These are phyloP conservation scores for Drosophila tsacasi DNA, from an alignment of 1,140 invertebrate species.

Conservation along the genomic window DNA sequence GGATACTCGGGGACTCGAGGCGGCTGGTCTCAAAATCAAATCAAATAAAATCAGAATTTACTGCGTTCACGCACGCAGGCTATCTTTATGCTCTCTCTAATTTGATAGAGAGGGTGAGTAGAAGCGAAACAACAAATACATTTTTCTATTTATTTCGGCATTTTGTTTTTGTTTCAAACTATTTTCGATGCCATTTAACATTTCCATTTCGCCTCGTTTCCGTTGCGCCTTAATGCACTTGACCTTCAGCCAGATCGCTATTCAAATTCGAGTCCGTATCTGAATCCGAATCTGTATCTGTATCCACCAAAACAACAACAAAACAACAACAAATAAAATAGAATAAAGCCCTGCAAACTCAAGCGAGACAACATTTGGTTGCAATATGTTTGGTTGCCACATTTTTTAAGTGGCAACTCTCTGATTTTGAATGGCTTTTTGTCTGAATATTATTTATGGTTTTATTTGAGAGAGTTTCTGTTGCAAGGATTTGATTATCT, in stretches of 20 bases:
- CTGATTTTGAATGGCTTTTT: conserved; percentile 2
- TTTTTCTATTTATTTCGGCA: not conserved
- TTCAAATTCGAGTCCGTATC: conserved; percentile 12
- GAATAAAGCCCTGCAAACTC: conserved; percentile 11
- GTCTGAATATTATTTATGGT: not conserved
- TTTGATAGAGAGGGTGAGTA: not conserved
- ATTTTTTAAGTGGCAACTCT: not conserved
- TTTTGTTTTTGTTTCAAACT: conserved; percentile 40
- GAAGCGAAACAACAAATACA: not conserved
- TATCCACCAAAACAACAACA: not conserved
- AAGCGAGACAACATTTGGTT: conserved; percentile 34
- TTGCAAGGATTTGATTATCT: not conserved
- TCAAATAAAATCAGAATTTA: conserved; percentile 78
- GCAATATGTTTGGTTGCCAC: conserved; percentile 20
- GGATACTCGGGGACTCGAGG: conserved; percentile 26
- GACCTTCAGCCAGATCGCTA: conserved; percentile 60
- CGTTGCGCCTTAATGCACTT: conserved; percentile 82
- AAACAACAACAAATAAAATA: not conserved
- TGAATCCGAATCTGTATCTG: conserved; percentile 8
- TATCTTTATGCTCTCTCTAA: not conserved
- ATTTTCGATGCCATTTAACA: conserved; percentile 68
- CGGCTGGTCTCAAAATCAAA: conserved; percentile 61
- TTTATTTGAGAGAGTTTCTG: not conserved
- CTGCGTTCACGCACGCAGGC: conserved; percentile 63
- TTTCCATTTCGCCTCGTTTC: conserved; percentile 63